A percentile compares a stretch with the other conserved stretches of the same genome.
Evolutionary conservation across 2,797 vertebrate species (phyloP).

Genomic region (Acropternis orthonyx): DNA sequence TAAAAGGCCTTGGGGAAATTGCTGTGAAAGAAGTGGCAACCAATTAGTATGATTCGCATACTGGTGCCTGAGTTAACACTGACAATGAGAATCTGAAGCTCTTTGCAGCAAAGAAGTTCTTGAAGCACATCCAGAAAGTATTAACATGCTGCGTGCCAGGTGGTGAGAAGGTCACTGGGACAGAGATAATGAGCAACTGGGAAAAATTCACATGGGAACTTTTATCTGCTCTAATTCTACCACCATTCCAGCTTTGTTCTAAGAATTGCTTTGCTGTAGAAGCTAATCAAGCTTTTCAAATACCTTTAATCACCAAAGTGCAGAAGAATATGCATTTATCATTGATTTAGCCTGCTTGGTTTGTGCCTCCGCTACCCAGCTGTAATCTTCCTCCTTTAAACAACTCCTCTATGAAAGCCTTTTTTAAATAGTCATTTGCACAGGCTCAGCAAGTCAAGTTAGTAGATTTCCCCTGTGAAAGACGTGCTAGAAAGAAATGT

Average conservation of each 20-base stretch:
- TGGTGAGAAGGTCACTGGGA: slow-evolving; percentile 57
- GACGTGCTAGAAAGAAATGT: neutral
- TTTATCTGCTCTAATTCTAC: slow-evolving; percentile 25
- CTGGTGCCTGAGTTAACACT: neutral
- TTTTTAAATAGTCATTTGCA: neutral
- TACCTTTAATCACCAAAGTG: neutral
- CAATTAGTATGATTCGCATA: slow-evolving; percentile 1
- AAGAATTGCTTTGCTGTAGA: neutral
- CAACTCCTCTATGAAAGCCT: neutral
- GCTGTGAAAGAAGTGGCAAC: neutral
- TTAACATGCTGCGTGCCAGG: neutral
- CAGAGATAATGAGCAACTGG: slow-evolving; percentile 48
- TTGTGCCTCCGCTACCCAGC: neutral
- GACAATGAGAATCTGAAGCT: slow-evolving; percentile 15
- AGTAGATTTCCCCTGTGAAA: neutral
- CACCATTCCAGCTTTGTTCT: neutral
- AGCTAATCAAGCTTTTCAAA: slow-evolving; percentile 30
- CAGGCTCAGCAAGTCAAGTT: neutral
- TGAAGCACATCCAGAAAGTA: slow-evolving; percentile 10
- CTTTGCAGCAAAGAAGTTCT: slow-evolving; percentile 4
- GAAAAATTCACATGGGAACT: slow-evolving; percentile 38
- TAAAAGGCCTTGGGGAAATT: neutral
- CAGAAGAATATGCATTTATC: neutral
- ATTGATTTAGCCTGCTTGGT: neutral
- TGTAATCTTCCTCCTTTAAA: neutral